phyloP scores from a whole-genome alignment of 2,113 vertebrate species.

The Plecotus auritus region DNA sequence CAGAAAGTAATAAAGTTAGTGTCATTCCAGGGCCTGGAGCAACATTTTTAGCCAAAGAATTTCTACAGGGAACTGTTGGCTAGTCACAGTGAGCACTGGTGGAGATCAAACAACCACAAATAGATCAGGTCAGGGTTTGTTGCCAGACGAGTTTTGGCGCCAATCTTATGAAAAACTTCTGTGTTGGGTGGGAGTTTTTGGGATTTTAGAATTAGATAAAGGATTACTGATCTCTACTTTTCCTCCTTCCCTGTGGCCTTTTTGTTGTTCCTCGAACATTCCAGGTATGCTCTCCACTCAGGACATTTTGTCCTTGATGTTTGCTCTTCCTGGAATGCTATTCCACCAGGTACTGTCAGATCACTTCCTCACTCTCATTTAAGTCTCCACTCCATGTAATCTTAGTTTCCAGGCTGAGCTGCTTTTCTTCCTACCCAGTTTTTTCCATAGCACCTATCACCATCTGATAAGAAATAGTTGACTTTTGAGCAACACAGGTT shows the following conservation, averaged over 20 bases:
- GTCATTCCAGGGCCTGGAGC: neutral
- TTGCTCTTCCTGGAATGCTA: neutral
- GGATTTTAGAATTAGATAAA: neutral
- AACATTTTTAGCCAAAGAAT: neutral
- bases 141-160: neutral
- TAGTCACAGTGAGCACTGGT: neutral
- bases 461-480: neutral
- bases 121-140: neutral
- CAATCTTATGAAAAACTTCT: neutral
- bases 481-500: neutral
- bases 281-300: neutral
- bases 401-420: neutral
- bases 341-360: neutral
- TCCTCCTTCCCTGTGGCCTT: neutral
- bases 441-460: neutral
- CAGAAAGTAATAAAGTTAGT: neutral
- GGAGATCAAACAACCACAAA: neutral
- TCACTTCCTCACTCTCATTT: neutral
- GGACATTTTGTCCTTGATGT: neutral
- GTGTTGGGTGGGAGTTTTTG: neutral
- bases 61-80: neutral
- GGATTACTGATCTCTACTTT: neutral
- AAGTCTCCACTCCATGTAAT: neutral
- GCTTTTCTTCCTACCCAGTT: neutral
- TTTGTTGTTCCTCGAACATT: neutral